Percentiles rank a stretch among this genome's conserved stretches.
These are phyloP conservation scores for Hemichromis elongatus DNA, from an alignment of 2,113 vertebrate species.

Conservation along the genomic window DNA sequence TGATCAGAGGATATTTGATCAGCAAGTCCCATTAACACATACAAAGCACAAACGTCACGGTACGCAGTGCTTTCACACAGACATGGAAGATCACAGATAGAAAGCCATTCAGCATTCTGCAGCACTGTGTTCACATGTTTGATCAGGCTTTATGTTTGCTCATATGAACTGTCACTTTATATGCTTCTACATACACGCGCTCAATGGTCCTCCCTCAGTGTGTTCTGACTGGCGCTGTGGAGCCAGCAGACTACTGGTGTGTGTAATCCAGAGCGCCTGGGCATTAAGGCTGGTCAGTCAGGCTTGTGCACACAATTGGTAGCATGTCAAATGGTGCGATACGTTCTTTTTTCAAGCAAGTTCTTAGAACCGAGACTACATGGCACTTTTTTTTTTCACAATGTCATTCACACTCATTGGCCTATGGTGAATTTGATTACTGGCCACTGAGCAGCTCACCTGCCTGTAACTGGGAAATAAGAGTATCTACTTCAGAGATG, in stretches of 20 bases:
- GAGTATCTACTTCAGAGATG: background rate
- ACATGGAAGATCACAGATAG: slow-evolving; percentile 25
- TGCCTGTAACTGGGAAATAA: background rate
- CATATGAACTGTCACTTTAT: slow-evolving; percentile 45
- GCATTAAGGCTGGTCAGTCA: slow-evolving; percentile 35
- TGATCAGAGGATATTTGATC: slow-evolving; percentile 52
- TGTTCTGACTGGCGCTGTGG: background rate
- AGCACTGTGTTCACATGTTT: slow-evolving; percentile 20
- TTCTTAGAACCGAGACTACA: background rate
- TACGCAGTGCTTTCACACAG: background rate
- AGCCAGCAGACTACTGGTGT: slow-evolving; percentile 21
- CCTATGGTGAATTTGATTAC: background rate
- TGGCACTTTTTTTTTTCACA: background rate
- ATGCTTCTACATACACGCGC: slow-evolving; percentile 15
- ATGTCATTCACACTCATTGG: background rate
- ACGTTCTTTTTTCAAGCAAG: background rate
- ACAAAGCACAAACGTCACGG: slow-evolving; percentile 11
- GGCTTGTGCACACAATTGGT: slow-evolving; percentile 28
- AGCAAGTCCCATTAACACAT: slow-evolving; percentile 33
- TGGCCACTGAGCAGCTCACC: background rate
- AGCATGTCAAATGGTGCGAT: slow-evolving; percentile 15
- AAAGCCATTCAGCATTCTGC: slow-evolving; percentile 21
- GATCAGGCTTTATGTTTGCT: slow-evolving; percentile 55
- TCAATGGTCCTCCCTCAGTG: slow-evolving; percentile 46
- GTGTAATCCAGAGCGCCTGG: slow-evolving; percentile 40